Base-by-base conservation (phyloP, 2,113 vertebrate genomes). In the Neofelis nebulosa region DNA sequence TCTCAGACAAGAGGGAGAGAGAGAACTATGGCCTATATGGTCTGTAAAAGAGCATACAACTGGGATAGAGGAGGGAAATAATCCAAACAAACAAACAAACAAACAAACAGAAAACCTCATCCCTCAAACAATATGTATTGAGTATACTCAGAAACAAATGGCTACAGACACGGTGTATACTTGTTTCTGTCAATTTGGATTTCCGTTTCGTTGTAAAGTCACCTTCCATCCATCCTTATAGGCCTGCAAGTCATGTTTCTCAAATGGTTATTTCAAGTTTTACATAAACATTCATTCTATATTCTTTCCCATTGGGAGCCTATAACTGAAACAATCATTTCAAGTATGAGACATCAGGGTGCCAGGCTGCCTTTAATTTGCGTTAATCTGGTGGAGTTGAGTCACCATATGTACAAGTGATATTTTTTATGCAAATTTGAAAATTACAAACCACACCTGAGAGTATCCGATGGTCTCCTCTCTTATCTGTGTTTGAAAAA, bases 401-500 rank as follows among this genome's bases (percentile, higher is more conserved):
- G 0, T 95, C 36, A 90, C 31, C 73, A 52, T 71, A 97, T 63
- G 31, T 66, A 96, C 19, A 52, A 45, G 61, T 97, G 38, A 84
- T 57, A 94, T 88, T 82, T 84, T 21, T 41, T 85, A 84, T 97
- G 16, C 0, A 7, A 97, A 98, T 97, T 85, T 95, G 31, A 97
- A 98, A 98, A 97, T 93, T 95, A 90, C 48, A 96, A 98, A 69
- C 19, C 50, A 1, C 0, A 97, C 79, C 69, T n/a, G 0, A 89
- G 82, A 78, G 45, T 11, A 78, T 96, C 97, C 79, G 14, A 93
- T 96, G 41, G 27, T 13, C 23, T 45, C 0, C 41, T 93, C 74
- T 9, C 3, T 50, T 93, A 33, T 85, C 52, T 33, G 4, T 78
- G 2, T 76, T 57, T 65, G 38, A 84, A 93, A 98, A 97, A 25